Percentiles rank a stretch among this genome's conserved stretches.
phyloP scores from a whole-genome alignment of 2,888 invertebrate genomes.

The Pteria penguin region DNA sequence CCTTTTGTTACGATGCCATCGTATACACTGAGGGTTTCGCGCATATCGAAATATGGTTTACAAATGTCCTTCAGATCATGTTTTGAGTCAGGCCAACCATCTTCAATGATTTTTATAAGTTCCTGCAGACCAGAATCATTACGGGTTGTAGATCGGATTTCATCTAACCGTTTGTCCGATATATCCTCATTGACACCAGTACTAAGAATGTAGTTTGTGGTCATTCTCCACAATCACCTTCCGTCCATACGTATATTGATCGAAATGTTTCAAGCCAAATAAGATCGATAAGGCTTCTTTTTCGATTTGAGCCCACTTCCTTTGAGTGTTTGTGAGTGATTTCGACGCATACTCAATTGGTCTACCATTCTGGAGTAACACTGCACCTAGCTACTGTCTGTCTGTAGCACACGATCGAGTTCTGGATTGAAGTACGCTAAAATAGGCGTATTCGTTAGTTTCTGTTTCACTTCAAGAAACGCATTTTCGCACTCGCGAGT shows the following conservation, averaged over 20 bases:
- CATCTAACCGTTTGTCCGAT: background rate
- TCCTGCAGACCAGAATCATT: background rate
- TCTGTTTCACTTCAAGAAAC: slow-evolving; percentile 42
- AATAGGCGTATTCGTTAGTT: slow-evolving; percentile 45
- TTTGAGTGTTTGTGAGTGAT: background rate
- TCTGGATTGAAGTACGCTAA: slow-evolving; percentile 46
- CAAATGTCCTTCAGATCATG: background rate
- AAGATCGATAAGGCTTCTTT: slow-evolving; percentile 43
- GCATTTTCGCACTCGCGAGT: slow-evolving; percentile 42
- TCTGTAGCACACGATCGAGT: slow-evolving; percentile 49
- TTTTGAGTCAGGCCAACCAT: background rate
- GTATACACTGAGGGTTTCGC: background rate
- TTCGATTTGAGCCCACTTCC: slow-evolving; percentile 9
- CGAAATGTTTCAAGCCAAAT: slow-evolving; percentile 51
- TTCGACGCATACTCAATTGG: slow-evolving; percentile 40
- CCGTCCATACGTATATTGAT: slow-evolving; percentile 54
- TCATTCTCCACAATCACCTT: slow-evolving; percentile 36
- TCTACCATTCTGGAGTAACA: slow-evolving; percentile 4
- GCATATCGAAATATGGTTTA: background rate
- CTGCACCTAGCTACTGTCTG: slow-evolving; percentile 43
- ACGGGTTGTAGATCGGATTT: background rate
- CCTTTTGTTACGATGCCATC: background rate
- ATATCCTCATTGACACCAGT: background rate
- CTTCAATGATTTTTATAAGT: background rate
- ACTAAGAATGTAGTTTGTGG: too few species aligned